Percentiles rank a stretch among this genome's conserved stretches.
Conservation (phyloP, 1,140 invertebrate species). For the Muscidifurax raptorellus region DNA sequence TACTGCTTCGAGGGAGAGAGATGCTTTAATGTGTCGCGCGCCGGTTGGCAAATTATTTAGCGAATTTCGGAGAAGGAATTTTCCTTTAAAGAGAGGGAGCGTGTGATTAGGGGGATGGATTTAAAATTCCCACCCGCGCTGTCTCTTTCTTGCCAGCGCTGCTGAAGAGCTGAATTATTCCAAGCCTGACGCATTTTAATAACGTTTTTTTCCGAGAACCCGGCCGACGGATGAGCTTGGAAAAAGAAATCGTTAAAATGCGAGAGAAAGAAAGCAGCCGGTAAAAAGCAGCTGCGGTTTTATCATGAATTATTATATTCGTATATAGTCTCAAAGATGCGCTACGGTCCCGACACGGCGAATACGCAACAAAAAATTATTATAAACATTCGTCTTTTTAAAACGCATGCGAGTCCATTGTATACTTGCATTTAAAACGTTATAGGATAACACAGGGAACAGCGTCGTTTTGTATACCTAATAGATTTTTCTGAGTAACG, state of each 20-base stretch:
- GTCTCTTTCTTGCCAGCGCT: too few relatives aligned
- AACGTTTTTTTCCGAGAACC: not conserved
- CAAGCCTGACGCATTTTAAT: not conserved
- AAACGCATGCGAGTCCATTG: not conserved
- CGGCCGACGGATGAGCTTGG: slow-evolving; percentile 10
- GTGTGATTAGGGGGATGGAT: not conserved
- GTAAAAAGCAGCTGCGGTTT: not conserved
- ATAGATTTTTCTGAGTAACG: slow-evolving; percentile 29
- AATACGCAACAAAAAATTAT: too few relatives aligned
- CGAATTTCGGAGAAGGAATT: slow-evolving; percentile 17
- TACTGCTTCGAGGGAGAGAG: slow-evolving; percentile 36
- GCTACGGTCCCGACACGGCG: too few relatives aligned
- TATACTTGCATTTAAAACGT: not conserved
- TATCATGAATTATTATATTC: slow-evolving; percentile 13
- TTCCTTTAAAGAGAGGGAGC: not conserved
- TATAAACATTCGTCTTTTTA: too few relatives aligned
- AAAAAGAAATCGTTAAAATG: not conserved
- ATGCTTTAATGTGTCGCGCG: not conserved
- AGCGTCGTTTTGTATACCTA: slow-evolving; percentile 22
- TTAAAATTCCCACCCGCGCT: not conserved
- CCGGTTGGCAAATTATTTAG: slow-evolving; percentile 8
- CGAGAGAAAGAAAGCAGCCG: not conserved
- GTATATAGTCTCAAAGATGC: slow-evolving; percentile 24
- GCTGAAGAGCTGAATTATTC: not conserved
- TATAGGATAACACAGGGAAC: not conserved